These are phyloP conservation scores for Hermatobates lingyangjiaoensis DNA, from an alignment of 1,140 invertebrate genomes.

Conservation along the genomic window DNA sequence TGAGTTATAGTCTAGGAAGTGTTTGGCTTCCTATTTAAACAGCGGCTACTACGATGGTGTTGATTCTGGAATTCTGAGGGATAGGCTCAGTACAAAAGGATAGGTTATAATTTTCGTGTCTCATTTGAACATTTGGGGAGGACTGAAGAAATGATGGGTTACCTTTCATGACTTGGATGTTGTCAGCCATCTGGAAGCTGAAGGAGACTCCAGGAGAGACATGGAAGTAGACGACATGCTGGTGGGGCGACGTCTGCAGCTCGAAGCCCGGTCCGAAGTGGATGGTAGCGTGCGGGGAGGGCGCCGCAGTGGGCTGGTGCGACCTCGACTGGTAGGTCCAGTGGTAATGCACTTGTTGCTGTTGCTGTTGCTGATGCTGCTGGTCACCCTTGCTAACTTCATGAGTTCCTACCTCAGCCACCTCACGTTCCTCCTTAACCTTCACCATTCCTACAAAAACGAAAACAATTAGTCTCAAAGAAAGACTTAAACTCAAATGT, in stretches of 20 bases:
- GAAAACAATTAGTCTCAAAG: too few relatives aligned
- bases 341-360: slow-evolving; percentile 24
- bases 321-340: slow-evolving; percentile 21
- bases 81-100: too few relatives aligned
- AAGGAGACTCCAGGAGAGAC: slow-evolving; percentile 48
- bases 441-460: slow-evolving; percentile 12
- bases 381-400: slow-evolving; percentile 7
- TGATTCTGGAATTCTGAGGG: too few relatives aligned
- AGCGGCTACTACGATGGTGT: too few relatives aligned
- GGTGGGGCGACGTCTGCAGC: slow-evolving; percentile 24
- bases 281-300: slow-evolving; percentile 24
- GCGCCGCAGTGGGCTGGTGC: slow-evolving; percentile 7
- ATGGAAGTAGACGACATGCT: slow-evolving; percentile 46
- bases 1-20: too few relatives aligned
- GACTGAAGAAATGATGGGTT: slow-evolving; percentile 14
- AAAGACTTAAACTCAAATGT: too few relatives aligned
- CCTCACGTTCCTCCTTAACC: slow-evolving; percentile 10
- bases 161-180: slow-evolving; percentile 44
- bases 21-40: too few relatives aligned
- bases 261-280: slow-evolving; percentile 31
- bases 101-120: too few relatives aligned
- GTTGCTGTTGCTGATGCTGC: slow-evolving; percentile 17
- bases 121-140: too few relatives aligned
- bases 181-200: slow-evolving; percentile 41
- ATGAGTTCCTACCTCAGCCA: slow-evolving; percentile 7